Conservation (phyloP, 2,888 invertebrate genomes). For the Cantharis flavilabris region DNA sequence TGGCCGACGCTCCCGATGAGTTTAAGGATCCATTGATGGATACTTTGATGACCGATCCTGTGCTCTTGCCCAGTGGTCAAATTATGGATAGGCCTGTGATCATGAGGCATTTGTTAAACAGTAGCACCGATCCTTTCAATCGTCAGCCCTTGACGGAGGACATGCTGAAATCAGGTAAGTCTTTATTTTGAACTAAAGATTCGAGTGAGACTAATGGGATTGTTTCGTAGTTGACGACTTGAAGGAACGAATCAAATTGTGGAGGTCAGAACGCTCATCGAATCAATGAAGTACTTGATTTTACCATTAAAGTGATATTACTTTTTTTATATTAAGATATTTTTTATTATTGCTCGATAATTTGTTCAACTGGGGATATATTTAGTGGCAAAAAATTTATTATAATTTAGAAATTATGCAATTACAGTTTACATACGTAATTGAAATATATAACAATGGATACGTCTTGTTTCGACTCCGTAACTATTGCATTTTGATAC, state of each 20-base stretch:
- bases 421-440: background rate
- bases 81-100: slow-evolving; percentile 95
- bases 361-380: background rate
- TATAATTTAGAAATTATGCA: background rate
- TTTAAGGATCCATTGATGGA: slow-evolving; percentile 97
- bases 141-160: slow-evolving; percentile 93
- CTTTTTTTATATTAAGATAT: background rate
- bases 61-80: slow-evolving; percentile 83
- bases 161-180: slow-evolving; percentile 84
- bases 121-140: slow-evolving; percentile 97
- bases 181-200: background rate
- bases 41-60: slow-evolving; percentile 95
- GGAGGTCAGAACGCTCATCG: slow-evolving; percentile 75
- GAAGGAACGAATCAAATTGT: slow-evolving; percentile 82
- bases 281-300: slow-evolving; percentile 16
- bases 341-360: background rate
- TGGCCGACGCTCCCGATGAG: slow-evolving; percentile 94
- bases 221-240: slow-evolving; percentile 73
- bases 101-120: slow-evolving; percentile 90
- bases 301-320: background rate
- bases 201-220: background rate
- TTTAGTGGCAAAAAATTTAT: background rate
- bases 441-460: background rate
- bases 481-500: slow-evolving; percentile 14
- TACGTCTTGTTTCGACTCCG: background rate